phyloP scores from a whole-genome alignment of 2,888 invertebrate species.

The Tryphoninae sp. region DNA sequence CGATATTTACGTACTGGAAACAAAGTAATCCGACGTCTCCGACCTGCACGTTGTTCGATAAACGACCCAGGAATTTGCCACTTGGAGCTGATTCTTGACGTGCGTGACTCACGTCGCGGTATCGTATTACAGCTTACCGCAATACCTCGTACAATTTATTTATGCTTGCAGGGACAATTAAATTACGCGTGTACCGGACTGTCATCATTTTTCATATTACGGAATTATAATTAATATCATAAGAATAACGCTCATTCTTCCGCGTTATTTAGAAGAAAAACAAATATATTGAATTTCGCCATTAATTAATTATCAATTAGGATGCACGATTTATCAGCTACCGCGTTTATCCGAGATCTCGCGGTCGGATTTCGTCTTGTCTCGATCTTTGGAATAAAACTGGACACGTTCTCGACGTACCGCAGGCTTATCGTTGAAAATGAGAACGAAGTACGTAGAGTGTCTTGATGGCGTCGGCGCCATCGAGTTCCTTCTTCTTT shows the following conservation, averaged over 20 bases:
- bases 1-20: constrained; percentile 23
- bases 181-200: background rate
- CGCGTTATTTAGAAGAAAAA: background rate
- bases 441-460: constrained; percentile 32
- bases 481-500: constrained; percentile 40
- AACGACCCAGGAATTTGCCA: constrained; percentile 37
- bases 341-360: too few species aligned
- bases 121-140: background rate
- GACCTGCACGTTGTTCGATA: constrained; percentile 20
- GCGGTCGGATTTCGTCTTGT: too few species aligned
- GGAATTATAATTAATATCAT: background rate
- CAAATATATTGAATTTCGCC: background rate
- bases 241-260: background rate
- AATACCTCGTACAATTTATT: background rate
- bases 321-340: too few species aligned
- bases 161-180: background rate
- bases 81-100: constrained; percentile 11
- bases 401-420: too few species aligned
- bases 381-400: too few species aligned
- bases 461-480: constrained; percentile 55
- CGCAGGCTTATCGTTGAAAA: constrained; percentile 26
- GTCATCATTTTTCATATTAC: background rate
- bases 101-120: constrained; percentile 9
- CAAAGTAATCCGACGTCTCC: constrained; percentile 13
- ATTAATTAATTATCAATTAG: background rate